These are phyloP conservation scores for Athetis lepigone DNA, from an alignment of 2,888 invertebrate species.

Conservation along the genomic window DNA sequence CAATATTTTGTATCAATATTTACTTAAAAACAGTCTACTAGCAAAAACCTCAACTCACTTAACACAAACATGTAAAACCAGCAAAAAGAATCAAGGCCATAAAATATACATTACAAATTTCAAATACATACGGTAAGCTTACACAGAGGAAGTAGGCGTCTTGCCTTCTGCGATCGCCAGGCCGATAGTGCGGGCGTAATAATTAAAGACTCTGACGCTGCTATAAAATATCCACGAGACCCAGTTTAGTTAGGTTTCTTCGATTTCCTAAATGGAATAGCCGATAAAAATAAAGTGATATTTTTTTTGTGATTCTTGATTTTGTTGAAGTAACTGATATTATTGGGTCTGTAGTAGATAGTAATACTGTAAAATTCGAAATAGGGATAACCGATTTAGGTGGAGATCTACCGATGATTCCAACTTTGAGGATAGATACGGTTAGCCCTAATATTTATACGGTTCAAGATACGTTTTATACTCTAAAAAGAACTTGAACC, in stretches of 20 bases:
- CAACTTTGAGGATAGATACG: no score
- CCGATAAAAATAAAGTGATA: slow-evolving; percentile 10
- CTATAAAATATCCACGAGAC: slow-evolving; percentile 66
- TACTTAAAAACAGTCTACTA: slow-evolving; percentile 1
- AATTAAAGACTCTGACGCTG: slow-evolving; percentile 80
- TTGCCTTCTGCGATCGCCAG: slow-evolving; percentile 70
- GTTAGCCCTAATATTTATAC: no score
- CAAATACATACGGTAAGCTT: slow-evolving; percentile 70
- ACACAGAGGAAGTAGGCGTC: slow-evolving; percentile 77
- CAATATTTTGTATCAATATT: not conserved
- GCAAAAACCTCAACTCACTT: slow-evolving; percentile 1
- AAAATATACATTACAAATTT: slow-evolving; percentile 59
- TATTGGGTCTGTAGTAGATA: no score
- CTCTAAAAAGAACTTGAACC: no score
- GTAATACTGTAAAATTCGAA: no score
- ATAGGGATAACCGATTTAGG: no score
- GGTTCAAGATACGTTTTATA: no score
- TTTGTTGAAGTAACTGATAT: not conserved
- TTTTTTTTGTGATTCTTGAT: not conserved
- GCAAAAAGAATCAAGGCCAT: slow-evolving; percentile 36
- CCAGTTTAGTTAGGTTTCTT: slow-evolving; percentile 64
- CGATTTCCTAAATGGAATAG: slow-evolving; percentile 44
- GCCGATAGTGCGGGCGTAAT: slow-evolving; percentile 69
- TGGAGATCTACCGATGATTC: no score
- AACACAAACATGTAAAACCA: slow-evolving; percentile 26